Conservation (phyloP, 1,140 invertebrate genomes). For the Ganaspis sp. region DNA sequence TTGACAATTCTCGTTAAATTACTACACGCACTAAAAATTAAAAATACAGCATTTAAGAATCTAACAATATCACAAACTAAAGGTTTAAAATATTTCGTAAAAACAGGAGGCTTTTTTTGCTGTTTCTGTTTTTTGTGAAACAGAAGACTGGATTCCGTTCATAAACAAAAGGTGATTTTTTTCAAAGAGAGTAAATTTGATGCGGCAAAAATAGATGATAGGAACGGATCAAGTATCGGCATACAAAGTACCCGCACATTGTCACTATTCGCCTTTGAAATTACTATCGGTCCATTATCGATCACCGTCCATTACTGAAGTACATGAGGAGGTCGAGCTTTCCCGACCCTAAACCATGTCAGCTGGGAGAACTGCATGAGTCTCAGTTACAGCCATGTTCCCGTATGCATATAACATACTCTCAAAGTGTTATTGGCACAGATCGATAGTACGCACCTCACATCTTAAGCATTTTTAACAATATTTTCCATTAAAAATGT, state of each 20-base stretch:
- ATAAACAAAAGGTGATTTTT: not conserved
- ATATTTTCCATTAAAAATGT: not conserved
- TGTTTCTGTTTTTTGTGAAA: not conserved
- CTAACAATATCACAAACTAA: too few species aligned
- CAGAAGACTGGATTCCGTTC: not conserved
- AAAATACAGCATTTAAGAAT: too few species aligned
- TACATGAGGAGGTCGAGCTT: constrained; percentile 37
- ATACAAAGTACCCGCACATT: constrained; percentile 27
- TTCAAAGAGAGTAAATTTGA: not conserved
- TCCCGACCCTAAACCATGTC: constrained; percentile 44
- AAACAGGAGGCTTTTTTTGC: too few species aligned
- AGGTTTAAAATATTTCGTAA: too few species aligned
- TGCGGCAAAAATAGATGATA: not conserved
- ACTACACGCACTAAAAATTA: too few species aligned
- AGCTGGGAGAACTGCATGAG: constrained; percentile 43
- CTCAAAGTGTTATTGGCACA: constrained; percentile 41
- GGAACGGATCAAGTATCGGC: constrained; percentile 6
- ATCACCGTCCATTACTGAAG: constrained; percentile 62
- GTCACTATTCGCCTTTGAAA: constrained; percentile 28
- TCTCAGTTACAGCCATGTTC: constrained; percentile 14
- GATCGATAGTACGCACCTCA: constrained; percentile 42
- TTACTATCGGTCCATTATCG: constrained; percentile 50
- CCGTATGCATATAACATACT: not conserved
- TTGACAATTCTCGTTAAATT: too few species aligned
- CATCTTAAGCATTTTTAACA: not conserved